phyloP scores from a whole-genome alignment of 2,113 vertebrate species.

The Boleophthalmus pectinirostris region DNA sequence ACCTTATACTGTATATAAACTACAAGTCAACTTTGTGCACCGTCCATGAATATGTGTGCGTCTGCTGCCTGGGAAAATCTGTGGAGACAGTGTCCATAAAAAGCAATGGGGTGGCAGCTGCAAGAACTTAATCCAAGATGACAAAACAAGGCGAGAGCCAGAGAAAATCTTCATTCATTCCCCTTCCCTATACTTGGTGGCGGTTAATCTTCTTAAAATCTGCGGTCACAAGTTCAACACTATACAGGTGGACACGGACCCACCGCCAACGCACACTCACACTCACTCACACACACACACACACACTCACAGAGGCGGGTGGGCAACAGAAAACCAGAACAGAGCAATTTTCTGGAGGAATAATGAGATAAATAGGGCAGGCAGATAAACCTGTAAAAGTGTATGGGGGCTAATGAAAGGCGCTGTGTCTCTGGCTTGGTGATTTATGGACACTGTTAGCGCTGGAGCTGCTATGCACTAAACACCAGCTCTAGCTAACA shows the following conservation, averaged over 20 bases:
- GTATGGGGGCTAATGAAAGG: slow-evolving; percentile 72
- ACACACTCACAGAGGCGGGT: slow-evolving; percentile 54
- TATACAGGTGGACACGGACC: slow-evolving; percentile 74
- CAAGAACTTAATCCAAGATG: slow-evolving; percentile 76
- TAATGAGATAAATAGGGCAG: slow-evolving; percentile 74
- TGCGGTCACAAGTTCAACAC: slow-evolving; percentile 76
- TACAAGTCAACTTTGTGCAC: slow-evolving; percentile 24
- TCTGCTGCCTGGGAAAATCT: slow-evolving; percentile 61
- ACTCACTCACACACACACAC: slow-evolving; percentile 37
- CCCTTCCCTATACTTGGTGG: slow-evolving; percentile 72
- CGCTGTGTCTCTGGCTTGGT: slow-evolving; percentile 61
- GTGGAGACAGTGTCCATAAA: slow-evolving; percentile 69
- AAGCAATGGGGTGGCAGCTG: slow-evolving; percentile 76
- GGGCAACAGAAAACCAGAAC: slow-evolving; percentile 66
- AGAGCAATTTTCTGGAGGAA: slow-evolving; percentile 68
- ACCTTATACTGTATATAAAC: not conserved
- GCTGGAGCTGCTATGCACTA: slow-evolving; percentile 52
- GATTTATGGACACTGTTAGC: slow-evolving; percentile 75
- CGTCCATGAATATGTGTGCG: slow-evolving; percentile 45
- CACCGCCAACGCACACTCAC: slow-evolving; percentile 53
- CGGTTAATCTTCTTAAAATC: slow-evolving; percentile 78
- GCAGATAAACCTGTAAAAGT: slow-evolving; percentile 74
- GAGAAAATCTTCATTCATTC: slow-evolving; percentile 73
- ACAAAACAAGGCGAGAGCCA: slow-evolving; percentile 72
- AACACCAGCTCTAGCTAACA: slow-evolving; percentile 59